Conservation (phyloP, 2,113 vertebrate species). For the Girardinichthys multiradiatus region DNA sequence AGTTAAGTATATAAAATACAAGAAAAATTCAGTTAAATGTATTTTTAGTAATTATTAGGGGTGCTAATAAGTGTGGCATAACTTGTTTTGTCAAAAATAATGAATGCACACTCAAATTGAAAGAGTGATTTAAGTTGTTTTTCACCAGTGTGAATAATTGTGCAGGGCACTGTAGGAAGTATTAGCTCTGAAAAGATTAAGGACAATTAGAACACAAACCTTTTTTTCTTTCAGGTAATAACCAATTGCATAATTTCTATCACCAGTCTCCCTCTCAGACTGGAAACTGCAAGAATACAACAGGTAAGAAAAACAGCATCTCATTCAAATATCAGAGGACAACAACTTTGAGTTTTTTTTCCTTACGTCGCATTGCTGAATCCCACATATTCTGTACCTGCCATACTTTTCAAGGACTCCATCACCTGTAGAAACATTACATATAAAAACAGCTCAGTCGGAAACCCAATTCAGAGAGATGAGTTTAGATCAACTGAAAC, state of each 20-base stretch:
- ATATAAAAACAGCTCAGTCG: conserved; percentile 5
- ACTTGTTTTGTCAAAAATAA: too few relatives aligned
- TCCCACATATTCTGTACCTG: conserved; percentile 86
- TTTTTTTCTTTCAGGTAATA: conserved; percentile 94
- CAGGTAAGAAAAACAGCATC: not conserved
- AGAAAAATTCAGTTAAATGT: too few relatives aligned
- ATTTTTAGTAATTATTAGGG: too few relatives aligned
- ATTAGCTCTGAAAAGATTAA: not conserved
- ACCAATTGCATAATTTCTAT: conserved; percentile 81
- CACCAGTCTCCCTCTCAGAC: conserved; percentile 73
- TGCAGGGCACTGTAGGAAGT: too few relatives aligned
- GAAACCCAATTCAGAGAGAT: not conserved
- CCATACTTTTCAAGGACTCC: conserved; percentile 86
- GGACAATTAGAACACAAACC: conserved; percentile 62
- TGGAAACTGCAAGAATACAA: conserved; percentile 64
- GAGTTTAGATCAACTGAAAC: not conserved
- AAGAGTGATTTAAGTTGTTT: not conserved
- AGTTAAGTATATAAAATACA: too few relatives aligned
- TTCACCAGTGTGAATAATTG: not conserved
- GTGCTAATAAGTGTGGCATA: too few relatives aligned
- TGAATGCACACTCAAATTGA: too few relatives aligned
- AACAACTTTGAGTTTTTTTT: not conserved
- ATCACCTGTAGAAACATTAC: conserved; percentile 78
- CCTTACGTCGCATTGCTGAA: conserved; percentile 93
- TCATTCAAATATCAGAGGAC: rapidly evolving